Evolutionary conservation across 2,888 invertebrate genomes (phyloP).

Genomic region (Leucophenga montana): DNA sequence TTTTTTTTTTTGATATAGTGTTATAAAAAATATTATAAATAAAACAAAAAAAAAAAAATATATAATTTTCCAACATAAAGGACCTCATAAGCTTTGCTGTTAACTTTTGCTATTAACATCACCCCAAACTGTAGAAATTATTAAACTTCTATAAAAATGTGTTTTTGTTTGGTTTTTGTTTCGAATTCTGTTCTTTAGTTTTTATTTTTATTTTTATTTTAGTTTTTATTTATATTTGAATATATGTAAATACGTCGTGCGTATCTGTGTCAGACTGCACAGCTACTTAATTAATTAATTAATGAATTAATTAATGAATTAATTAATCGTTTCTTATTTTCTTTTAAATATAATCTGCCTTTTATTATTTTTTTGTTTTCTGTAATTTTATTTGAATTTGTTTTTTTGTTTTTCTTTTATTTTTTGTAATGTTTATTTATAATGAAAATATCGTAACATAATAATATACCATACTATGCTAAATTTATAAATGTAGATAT

Average conservation of each 20-base stretch:
- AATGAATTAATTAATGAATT: slow-evolving; percentile 17
- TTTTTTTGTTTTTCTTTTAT: slow-evolving; percentile 29
- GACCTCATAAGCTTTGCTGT: no score
- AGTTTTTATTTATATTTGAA: slow-evolving; percentile 2
- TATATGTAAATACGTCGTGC: slow-evolving; percentile 14
- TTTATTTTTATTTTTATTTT: slow-evolving; percentile 9
- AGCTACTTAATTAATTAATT: slow-evolving; percentile 19
- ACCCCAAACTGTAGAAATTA: background rate
- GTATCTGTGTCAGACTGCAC: slow-evolving; percentile 20
- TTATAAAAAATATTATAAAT: no score
- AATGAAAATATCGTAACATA: slow-evolving; percentile 62
- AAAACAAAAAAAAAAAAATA: background rate
- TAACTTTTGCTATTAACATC: background rate
- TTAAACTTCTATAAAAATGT: background rate
- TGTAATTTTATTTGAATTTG: slow-evolving; percentile 45
- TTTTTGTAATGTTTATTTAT: slow-evolving; percentile 34
- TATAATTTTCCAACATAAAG: no score
- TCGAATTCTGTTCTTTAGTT: background rate
- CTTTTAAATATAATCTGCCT: slow-evolving; percentile 13
- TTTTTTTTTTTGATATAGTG: no score
- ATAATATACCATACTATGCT: slow-evolving; percentile 57
- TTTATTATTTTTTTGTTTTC: slow-evolving; percentile 30
- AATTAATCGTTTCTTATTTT: slow-evolving; percentile 5
- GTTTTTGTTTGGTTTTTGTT: background rate
- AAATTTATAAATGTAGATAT: slow-evolving; percentile 56